Conservation (phyloP, 2,113 vertebrate genomes). For the Aldabrachelys gigantea region DNA sequence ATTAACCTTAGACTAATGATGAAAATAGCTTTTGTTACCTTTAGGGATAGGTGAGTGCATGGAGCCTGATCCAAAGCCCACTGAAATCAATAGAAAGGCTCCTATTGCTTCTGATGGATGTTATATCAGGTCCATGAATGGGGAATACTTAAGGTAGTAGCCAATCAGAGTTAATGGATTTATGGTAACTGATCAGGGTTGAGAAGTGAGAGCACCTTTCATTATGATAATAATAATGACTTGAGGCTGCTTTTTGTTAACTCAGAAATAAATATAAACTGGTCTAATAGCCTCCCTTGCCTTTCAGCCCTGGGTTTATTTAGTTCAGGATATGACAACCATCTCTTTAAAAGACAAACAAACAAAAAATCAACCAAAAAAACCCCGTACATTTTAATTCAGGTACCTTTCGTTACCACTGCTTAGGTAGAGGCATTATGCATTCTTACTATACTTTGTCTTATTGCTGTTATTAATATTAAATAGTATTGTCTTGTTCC, state of each 20-base stretch:
- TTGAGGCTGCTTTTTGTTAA: neutral
- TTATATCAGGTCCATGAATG: neutral
- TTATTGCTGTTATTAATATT: neutral
- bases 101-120: neutral
- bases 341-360: neutral
- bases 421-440: neutral
- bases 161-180: neutral
- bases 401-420: neutral
- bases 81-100: neutral
- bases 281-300: neutral
- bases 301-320: neutral
- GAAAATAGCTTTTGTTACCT: neutral
- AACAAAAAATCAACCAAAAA: neutral
- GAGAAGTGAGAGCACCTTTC: neutral
- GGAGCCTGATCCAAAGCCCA: neutral
- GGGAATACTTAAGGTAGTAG: neutral
- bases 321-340: neutral
- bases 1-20: neutral
- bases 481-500: neutral
- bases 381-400: neutral
- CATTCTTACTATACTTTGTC: neutral
- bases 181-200: neutral
- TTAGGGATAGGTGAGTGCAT: neutral
- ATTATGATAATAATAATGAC: neutral
- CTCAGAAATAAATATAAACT: neutral